Percentiles rank a stretch among this genome's conserved stretches.
Evolutionary conservation across 2,888 invertebrate species (phyloP).

Genomic region (Micoletzkya japonica): DNA sequence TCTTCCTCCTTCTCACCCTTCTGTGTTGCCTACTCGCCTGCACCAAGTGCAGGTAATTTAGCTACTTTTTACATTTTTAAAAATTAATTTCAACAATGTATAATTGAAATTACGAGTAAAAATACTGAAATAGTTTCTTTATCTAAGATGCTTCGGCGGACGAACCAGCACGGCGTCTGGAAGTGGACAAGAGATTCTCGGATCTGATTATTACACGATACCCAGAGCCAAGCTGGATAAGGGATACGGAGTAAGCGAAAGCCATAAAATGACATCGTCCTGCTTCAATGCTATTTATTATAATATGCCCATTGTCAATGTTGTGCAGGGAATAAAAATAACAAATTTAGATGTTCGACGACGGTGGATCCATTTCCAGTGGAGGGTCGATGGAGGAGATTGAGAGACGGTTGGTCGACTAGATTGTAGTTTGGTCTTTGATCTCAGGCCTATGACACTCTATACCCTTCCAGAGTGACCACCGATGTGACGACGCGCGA

Average conservation of each 20-base stretch:
- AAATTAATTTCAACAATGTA: not conserved
- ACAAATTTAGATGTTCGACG: conserved; percentile 34
- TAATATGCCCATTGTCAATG: not conserved
- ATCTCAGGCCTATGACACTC: too few relatives aligned
- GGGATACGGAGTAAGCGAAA: conserved; percentile 34
- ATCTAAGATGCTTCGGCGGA: conserved; percentile 44
- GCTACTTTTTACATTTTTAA: conserved; percentile 31
- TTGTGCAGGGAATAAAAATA: not conserved
- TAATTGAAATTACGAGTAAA: not conserved
- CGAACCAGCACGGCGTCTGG: conserved; percentile 36
- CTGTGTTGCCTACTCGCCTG: conserved; percentile 55
- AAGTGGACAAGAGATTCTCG: conserved; percentile 43
- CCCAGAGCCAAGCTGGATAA: conserved; percentile 56
- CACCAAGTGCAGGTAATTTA: conserved; percentile 37
- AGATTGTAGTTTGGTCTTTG: conserved; percentile 2
- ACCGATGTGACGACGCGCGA: conserved; percentile 58
- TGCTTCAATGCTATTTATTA: not conserved
- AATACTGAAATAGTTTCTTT: not conserved
- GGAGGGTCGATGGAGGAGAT: conserved; percentile 39
- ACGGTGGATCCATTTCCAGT: conserved; percentile 46
- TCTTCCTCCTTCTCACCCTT: conserved; percentile 60
- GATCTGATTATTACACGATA: conserved; percentile 48
- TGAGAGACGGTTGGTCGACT: conserved; percentile 1
- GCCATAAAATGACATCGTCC: too few relatives aligned
- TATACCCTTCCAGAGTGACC: conserved; percentile 40